phyloP scores from a whole-genome alignment of 1,140 invertebrate species.

The Daktulosphaira vitifoliae region DNA sequence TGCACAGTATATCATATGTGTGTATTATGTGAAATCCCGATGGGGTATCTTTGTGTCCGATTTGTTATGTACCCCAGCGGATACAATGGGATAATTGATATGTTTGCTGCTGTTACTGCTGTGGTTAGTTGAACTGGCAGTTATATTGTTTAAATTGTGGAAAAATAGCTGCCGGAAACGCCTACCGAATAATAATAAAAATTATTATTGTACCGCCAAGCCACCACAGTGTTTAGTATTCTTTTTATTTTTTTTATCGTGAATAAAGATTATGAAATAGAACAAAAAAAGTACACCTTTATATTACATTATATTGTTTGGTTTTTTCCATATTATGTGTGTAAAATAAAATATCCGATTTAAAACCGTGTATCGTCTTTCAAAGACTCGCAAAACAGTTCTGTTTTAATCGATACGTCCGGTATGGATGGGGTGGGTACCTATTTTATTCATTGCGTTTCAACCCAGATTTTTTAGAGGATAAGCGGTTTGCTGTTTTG shows the following conservation, averaged over 20 bases:
- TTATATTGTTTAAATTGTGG: constrained; percentile 31
- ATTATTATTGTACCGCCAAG: constrained; percentile 27
- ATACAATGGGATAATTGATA: constrained; percentile 33
- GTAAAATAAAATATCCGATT: constrained; percentile 31
- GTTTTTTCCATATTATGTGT: background rate
- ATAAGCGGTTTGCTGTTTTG: background rate
- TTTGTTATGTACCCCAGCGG: background rate
- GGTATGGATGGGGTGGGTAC: constrained; percentile 15
- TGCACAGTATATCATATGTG: background rate
- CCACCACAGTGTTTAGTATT: background rate
- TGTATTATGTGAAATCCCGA: constrained; percentile 26
- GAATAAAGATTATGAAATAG: constrained; percentile 24
- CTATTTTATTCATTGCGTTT: background rate
- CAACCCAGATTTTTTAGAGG: constrained; percentile 2
- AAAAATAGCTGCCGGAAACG: constrained; percentile 30
- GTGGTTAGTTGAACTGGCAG: constrained; percentile 28
- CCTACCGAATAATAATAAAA: constrained; percentile 33
- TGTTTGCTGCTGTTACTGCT: constrained; percentile 25
- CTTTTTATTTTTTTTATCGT: no score
- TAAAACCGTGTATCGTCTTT: constrained; percentile 25
- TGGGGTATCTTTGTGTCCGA: constrained; percentile 33
- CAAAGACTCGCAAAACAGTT: constrained; percentile 21
- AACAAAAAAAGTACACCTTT: constrained; percentile 33
- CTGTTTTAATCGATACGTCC: constrained; percentile 33
- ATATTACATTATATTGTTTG: constrained; percentile 26